Conservation (phyloP, 2,113 vertebrate genomes). For the Megaceryle maxima region DNA sequence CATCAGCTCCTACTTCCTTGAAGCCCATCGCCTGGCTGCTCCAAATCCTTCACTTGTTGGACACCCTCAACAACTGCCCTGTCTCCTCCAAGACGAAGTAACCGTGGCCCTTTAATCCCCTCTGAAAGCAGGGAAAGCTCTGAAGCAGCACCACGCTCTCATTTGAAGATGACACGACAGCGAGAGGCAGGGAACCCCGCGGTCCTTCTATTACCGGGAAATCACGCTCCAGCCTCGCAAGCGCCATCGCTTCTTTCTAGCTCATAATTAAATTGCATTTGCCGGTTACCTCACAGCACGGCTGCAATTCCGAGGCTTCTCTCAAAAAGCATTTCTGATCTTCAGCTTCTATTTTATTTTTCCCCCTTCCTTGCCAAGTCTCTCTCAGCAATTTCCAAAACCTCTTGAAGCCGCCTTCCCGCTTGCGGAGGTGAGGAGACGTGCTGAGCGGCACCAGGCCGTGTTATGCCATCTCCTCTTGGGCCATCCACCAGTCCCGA, state of each 20-base stretch:
- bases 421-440: not conserved
- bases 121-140: not conserved
- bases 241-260: constrained; percentile 35
- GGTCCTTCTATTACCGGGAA: constrained; percentile 43
- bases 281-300: constrained; percentile 72
- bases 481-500: not conserved
- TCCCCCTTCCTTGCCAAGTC: not conserved
- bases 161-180: not conserved
- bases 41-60: accelerated
- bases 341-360: constrained; percentile 1
- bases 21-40: not conserved
- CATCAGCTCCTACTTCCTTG: not conserved
- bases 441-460: not conserved
- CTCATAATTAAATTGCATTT: constrained; percentile 75
- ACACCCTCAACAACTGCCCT: not conserved
- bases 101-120: not conserved
- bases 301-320: constrained; percentile 62
- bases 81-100: too few species aligned
- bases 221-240: constrained; percentile 32
- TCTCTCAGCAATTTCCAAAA: not conserved
- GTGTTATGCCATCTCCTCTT: not conserved
- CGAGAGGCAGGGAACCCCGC: constrained; percentile 37
- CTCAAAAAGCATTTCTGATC: not conserved
- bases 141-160: not conserved
- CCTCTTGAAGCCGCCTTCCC: not conserved